Evolutionary conservation across 1,140 invertebrate species (phyloP).

Genomic region (Elysia chlorotica): DNA sequence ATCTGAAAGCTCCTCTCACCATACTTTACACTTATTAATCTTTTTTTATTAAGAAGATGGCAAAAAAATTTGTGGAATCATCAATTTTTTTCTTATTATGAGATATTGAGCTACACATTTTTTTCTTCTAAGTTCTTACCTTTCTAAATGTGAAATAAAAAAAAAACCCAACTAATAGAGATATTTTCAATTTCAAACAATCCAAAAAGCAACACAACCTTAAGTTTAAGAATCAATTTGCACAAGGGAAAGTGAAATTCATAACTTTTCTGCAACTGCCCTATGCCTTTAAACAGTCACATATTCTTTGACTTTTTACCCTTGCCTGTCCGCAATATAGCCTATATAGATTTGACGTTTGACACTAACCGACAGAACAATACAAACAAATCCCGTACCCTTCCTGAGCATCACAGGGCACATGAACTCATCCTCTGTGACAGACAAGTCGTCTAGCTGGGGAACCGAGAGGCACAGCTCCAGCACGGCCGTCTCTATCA

Average conservation of each 20-base stretch:
- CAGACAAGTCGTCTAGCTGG: slow-evolving; percentile 19
- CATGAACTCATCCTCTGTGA: slow-evolving; percentile 47
- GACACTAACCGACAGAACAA: slow-evolving; percentile 69
- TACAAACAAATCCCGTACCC: slow-evolving; percentile 59
- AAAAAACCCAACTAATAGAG: no score
- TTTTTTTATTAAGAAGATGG: no score
- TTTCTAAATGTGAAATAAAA: no score
- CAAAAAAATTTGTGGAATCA: no score
- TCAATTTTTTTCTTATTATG: no score
- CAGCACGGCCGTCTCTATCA: slow-evolving; percentile 62
- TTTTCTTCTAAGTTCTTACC: no score
- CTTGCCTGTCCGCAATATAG: neutral
- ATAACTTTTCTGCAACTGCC: neutral
- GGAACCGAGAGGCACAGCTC: slow-evolving; percentile 53
- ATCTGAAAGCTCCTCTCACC: no score
- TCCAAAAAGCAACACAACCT: neutral
- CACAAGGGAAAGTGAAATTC: neutral
- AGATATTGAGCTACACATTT: no score
- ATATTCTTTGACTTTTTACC: no score
- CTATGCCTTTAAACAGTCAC: neutral
- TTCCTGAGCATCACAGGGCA: slow-evolving; percentile 57
- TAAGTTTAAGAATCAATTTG: neutral
- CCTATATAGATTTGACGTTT: neutral
- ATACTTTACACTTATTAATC: no score
- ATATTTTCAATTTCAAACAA: neutral